Conservation (phyloP, 1,140 invertebrate species). For the Tetragnatha versicolor region DNA sequence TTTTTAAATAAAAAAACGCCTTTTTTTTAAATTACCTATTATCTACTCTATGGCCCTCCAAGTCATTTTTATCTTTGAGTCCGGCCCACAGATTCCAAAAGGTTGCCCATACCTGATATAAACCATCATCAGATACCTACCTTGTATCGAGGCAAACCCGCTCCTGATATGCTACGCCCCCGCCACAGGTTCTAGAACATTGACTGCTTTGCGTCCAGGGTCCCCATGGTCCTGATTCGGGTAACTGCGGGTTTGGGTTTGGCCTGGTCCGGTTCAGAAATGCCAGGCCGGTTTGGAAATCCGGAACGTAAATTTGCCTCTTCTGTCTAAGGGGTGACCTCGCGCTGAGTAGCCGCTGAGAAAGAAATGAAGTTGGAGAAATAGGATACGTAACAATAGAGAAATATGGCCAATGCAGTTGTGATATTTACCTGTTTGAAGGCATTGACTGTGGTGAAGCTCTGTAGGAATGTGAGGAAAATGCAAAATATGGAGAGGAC, state of each 20-base stretch:
- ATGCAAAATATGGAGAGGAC: not conserved
- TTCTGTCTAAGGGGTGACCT: not conserved
- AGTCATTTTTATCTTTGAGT: no score
- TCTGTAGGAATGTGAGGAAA: not conserved
- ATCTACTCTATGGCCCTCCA: no score
- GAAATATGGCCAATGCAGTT: not conserved
- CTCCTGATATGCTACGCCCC: constrained; percentile 76
- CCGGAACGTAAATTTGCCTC: not conserved
- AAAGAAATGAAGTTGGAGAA: not conserved
- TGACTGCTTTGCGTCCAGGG: constrained; percentile 77
- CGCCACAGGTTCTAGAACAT: constrained; percentile 87
- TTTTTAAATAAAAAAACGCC: no score
- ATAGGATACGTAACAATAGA: not conserved
- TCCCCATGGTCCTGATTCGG: constrained; percentile 62
- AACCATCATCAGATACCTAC: no score
- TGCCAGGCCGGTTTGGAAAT: not conserved
- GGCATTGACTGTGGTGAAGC: not conserved
- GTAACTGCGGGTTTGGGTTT: not conserved
- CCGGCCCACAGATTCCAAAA: no score
- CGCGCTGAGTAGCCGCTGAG: not conserved
- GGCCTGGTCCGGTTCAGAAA: not conserved
- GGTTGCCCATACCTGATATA: no score
- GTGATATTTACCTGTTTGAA: not conserved
- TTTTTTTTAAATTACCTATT: no score
- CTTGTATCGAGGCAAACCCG: constrained; percentile 59